Base-by-base conservation (phyloP, 2,888 invertebrate species). In the Steinernema carpocapsae region DNA sequence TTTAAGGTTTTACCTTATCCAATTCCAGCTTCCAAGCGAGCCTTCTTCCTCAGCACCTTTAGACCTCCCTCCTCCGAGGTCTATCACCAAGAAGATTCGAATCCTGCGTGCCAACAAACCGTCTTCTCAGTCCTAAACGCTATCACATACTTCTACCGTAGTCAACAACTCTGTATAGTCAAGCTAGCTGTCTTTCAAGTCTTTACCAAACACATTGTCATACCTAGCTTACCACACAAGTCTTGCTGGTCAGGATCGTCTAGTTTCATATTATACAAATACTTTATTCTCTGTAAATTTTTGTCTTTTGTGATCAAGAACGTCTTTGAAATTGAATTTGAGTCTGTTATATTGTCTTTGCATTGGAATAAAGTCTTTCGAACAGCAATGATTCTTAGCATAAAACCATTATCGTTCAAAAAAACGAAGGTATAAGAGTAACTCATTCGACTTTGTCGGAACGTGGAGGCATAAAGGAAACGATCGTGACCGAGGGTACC, bases 221-320 rank as follows among this genome's bases (percentile, higher is more conserved):
- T 43, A 3, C 26, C 56, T 56, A 56, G 56, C 26, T 56, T 26
- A 6, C 26, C 56, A 17, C 43, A 43, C 10, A 12, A 7, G 14
- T 56, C 56, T 56, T 56, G 56, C 56, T 56, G 56, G 56, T 56
- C 56, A 56, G 56, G 56, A 56, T 56, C 26, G 26, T 56, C 56
- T 56, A 56, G 56, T 56, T 43, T 14, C 14, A 7, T 43, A 43
- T 43, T 43, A 7, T 14, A 43, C 43, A 43, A 10, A 17, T 19
- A 51, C 43, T 48, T 48, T 48, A 48, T 56, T 56, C 17, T 56
- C 56, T 26, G 56, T 56, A 56, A 56, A 56, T 56, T 56, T 17
- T 14, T 4, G 4, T n/a, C n/a, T 4, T 48, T n/a, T 48, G 48
- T n/a, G 48, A 48, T 48, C n/a, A 17, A 48, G 4, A 43, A 43